These are phyloP conservation scores for Noctilio leporinus DNA, from an alignment of 2,113 vertebrate genomes.

Conservation along the genomic window DNA sequence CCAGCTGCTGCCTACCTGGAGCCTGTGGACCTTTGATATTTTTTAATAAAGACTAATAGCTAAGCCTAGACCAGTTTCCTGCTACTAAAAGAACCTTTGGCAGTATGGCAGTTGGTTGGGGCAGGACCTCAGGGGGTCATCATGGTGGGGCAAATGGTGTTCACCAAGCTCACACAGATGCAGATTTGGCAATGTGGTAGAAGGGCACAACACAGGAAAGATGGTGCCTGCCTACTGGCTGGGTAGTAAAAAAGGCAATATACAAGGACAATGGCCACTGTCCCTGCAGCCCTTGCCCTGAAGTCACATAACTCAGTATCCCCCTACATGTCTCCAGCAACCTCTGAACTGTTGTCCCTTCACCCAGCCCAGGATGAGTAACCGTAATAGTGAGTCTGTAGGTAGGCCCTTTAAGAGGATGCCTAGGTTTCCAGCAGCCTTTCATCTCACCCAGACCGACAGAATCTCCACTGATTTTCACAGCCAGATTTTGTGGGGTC, in stretches of 20 bases:
- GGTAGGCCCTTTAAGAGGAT: neutral
- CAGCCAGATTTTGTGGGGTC: neutral
- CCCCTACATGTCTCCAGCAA: neutral
- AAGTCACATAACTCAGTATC: neutral
- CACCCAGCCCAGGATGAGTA: neutral
- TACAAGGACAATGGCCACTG: neutral
- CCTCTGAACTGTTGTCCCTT: neutral
- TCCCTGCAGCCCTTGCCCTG: neutral
- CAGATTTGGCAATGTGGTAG: neutral
- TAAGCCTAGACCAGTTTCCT: neutral
- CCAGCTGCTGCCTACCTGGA: neutral
- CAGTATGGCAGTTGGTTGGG: neutral
- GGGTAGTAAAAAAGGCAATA: neutral
- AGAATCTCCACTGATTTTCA: neutral
- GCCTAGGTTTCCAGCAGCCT: neutral
- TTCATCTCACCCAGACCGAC: neutral
- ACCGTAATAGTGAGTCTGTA: neutral
- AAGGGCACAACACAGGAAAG: neutral
- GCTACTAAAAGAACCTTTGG: neutral
- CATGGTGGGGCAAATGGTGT: neutral
- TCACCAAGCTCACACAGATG: neutral
- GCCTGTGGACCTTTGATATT: neutral
- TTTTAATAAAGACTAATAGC: neutral
- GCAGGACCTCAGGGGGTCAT: neutral
- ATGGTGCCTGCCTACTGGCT: neutral